These are phyloP conservation scores for Lepidocolaptes lacrymiger DNA, from an alignment of 2,797 vertebrate genomes.

Conservation along the genomic window DNA sequence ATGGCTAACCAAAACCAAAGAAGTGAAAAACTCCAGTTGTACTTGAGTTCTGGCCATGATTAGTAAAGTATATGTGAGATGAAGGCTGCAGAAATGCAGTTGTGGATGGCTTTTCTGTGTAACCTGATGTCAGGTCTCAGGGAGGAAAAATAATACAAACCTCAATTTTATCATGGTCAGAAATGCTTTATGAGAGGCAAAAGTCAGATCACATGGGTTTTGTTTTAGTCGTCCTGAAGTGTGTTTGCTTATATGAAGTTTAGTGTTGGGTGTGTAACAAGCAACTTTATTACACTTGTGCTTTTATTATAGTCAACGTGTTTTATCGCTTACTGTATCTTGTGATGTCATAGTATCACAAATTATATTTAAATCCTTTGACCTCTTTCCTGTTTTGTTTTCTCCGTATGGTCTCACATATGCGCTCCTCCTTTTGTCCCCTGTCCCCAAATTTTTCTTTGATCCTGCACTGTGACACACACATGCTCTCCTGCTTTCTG, in stretches of 20 bases:
- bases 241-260: background rate
- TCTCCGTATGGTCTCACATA: fast-evolving
- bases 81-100: background rate
- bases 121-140: background rate
- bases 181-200: background rate
- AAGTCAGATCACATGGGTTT: background rate
- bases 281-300: background rate
- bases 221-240: background rate
- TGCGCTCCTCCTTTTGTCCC: background rate
- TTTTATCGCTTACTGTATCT: background rate
- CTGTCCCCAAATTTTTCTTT: background rate
- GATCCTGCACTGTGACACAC: background rate
- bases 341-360: background rate
- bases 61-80: background rate
- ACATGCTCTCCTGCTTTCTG: background rate
- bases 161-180: background rate
- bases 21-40: background rate
- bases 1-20: background rate
- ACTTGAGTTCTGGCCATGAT: background rate
- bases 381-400: background rate
- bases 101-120: background rate
- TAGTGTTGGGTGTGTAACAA: background rate
- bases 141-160: background rate
- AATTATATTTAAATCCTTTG: constrained; percentile 27
- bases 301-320: constrained; percentile 6